Evolutionary conservation across 2,888 invertebrate genomes (phyloP), one percentile per base, ranked within the genome.

Genomic region (Dendrolimus houi): DNA sequence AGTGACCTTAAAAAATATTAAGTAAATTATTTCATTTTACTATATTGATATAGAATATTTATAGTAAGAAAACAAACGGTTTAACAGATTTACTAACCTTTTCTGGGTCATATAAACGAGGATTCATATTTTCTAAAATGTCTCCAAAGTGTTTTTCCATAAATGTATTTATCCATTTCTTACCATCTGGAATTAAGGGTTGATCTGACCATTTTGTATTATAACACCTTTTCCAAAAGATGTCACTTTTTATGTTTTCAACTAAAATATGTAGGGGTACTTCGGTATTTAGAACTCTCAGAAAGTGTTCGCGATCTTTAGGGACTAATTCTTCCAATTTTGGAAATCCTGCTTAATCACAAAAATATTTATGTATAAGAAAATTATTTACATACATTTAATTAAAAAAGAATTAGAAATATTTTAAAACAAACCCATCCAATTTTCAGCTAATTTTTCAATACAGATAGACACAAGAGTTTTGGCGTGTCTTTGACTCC

Each of bases 211-310:
- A 90, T 63, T 78, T 83, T 0, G 83, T 75, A 52, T 71, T 70
- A 61, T 88, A 91, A 58, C 83, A 88, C 61, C 86, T 77, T 71
- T 84, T 87, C 91, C 91, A 91, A 72, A 91, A 91, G 61, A 87
- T 77, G 62, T 91, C 87, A 67, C 79, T 85, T 70, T 84, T 82
- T 42, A 91, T 87, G 64, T 87, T 87, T 58, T 88, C 87, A 0
- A 87, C 87, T 61, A 91, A 71, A 61, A 87, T 79, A 69, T 85
- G 79, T 14, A 91, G 73, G 1, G 89, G 82, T 1, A 85, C 78
- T 60, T 86, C 70, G 1, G 84, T 85, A 53, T 84, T 75, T 17
- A 91, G 69, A 57, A 87, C 77, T 77, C 87, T 81, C 41, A 91
- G 64, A 64, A 91, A 88, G 29, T 79, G 68, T 67, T 90, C 86